Evolutionary conservation across 2,888 invertebrate genomes (phyloP), one percentile per base, ranked within the genome.

Genomic region (Cylloceria caligata): DNA sequence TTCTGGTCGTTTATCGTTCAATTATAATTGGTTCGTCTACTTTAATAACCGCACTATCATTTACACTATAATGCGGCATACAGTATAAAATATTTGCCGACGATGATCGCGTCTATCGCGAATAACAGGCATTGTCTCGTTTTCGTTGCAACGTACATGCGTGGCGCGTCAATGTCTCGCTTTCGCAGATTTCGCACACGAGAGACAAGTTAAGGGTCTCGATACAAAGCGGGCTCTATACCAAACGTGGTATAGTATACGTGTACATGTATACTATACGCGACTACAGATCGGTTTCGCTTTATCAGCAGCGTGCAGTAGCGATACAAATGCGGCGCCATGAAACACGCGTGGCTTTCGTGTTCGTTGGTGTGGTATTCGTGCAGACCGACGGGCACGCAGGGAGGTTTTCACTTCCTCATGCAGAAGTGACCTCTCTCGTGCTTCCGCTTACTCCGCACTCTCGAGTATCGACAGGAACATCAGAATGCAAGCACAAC

Each of bases 291-390:
- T 57, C 47, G 71, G 71, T 75, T 76, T 67, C 57, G 71, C 80
- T 80, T 75, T 80, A 80, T 80, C 80, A 76, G 75, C 65, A 76
- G 57, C 34, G 65, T 65, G 57, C 68, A 65, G 30, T 16, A 30
- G 39, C 36, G 68, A 80, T 62, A 69, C 42, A 52, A 74, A 74
- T 55, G 69, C 34, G 64, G 67, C 47, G 57, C 39, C 64, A 24
- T n/a, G 42, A 34, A 42, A 62, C 39, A 69, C 65, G 67, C 60
- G 57, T 65, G 39, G 52, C 42, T 39, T 74, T 64, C 74, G 69
- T 80, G 80, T 36, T 69, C 19, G 42, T 64, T 74, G 62, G 74
- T 62, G 68, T 69, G 24, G 21, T 42, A 21, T 55, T 42, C 62
- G 27, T 67, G 52, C 30, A 27, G 60, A 67, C 45, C 57, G 71